These are phyloP conservation scores for Phenganax subtilis DNA, from an alignment of 92 coral and sea anemone genomes.

Conservation along the genomic window DNA sequence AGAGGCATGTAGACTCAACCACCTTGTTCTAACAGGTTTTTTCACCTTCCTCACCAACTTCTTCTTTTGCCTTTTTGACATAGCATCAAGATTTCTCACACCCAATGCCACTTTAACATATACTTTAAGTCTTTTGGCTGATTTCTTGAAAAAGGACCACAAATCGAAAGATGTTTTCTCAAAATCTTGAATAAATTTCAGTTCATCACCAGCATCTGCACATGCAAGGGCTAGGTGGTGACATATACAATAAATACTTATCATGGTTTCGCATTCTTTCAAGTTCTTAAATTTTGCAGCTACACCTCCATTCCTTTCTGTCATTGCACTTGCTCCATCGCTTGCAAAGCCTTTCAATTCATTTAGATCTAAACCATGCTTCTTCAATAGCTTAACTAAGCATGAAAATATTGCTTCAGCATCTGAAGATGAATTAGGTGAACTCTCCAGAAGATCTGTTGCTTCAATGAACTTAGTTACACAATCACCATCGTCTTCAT, in stretches of 20 bases:
- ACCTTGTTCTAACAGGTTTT: conserved; percentile 43
- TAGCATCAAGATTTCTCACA: conserved; percentile 12
- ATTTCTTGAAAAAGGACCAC: conserved; percentile 34
- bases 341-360: conserved; percentile 33
- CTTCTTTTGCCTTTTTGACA: conserved; percentile 36
- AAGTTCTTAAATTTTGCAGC: conserved; percentile 28
- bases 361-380: conserved; percentile 25
- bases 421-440: conserved; percentile 30
- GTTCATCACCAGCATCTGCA: conserved; percentile 40
- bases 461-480: conserved; percentile 27
- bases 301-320: conserved; percentile 31
- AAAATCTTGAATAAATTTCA: conserved; percentile 36
- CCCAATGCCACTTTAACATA: conserved; percentile 34
- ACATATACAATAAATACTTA: conserved; percentile 36
- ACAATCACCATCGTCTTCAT: conserved; percentile 26
- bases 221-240: conserved; percentile 40
- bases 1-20: conserved; percentile 46
- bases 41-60: conserved; percentile 39
- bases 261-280: conserved; percentile 37
- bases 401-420: conserved; percentile 26
- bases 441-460: conserved; percentile 32
- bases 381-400: conserved; percentile 24
- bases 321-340: conserved; percentile 42
- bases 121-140: conserved; percentile 35
- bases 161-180: conserved; percentile 28